Conservation (phyloP, 2,888 invertebrate genomes). For the Diabrotica balteata region DNA sequence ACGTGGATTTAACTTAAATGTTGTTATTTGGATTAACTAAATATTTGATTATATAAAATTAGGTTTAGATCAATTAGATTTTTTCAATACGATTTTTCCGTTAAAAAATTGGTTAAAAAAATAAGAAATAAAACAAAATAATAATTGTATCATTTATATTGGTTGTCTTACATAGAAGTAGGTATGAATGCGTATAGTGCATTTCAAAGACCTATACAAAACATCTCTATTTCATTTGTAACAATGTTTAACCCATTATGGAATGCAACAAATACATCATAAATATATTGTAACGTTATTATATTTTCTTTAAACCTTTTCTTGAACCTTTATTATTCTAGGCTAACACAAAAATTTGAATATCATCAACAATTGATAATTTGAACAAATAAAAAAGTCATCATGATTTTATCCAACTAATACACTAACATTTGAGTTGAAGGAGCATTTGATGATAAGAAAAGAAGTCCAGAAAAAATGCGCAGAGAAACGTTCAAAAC, state of each 20-base stretch:
- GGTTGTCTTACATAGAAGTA: constrained; percentile 49
- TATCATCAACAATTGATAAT: neutral
- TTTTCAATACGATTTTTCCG: too few relatives aligned
- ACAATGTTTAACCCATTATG: constrained; percentile 58
- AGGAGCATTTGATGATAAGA: too few relatives aligned
- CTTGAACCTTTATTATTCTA: constrained; percentile 12
- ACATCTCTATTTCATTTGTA: constrained; percentile 52
- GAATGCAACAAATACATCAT: constrained; percentile 59
- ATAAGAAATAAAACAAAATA: neutral
- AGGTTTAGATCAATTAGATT: too few relatives aligned
- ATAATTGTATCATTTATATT: constrained; percentile 35
- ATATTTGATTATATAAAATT: too few relatives aligned
- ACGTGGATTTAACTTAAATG: too few relatives aligned
- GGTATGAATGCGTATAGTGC: constrained; percentile 41
- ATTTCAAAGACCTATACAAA: constrained; percentile 48
- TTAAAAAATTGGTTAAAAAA: too few relatives aligned
- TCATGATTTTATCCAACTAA: too few relatives aligned
- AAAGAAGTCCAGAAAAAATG: too few relatives aligned
- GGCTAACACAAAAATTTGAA: neutral
- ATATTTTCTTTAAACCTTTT: constrained; percentile 18
- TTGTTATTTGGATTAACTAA: too few relatives aligned
- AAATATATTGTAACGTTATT: constrained; percentile 36
- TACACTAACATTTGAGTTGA: too few relatives aligned
- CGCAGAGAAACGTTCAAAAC: too few relatives aligned
- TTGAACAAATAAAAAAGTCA: too few relatives aligned